These are phyloP conservation scores for Tursiops truncatus DNA, from an alignment of 2,113 vertebrate species.

Conservation along the genomic window DNA sequence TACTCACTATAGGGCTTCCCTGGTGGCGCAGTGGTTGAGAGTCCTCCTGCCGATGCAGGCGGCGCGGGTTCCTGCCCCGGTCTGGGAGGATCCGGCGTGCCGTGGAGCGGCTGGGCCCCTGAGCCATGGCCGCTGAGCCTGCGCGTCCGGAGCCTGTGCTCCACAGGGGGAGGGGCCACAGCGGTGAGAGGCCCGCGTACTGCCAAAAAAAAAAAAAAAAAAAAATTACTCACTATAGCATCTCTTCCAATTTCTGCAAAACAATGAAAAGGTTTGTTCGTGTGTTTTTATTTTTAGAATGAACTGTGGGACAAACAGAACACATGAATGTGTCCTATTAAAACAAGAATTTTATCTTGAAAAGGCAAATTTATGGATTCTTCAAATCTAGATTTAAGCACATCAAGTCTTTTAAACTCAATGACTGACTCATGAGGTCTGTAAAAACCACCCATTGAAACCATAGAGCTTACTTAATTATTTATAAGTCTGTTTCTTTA, in stretches of 20 bases:
- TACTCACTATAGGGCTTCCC: too few relatives aligned
- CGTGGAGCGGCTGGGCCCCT: too few relatives aligned
- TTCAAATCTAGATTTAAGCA: constrained; percentile 31
- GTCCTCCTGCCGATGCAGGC: too few relatives aligned
- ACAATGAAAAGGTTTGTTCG: constrained; percentile 21
- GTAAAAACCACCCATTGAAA: neutral
- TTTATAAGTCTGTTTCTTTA: constrained; percentile 6
- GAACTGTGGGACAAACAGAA: neutral
- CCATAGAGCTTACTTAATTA: neutral
- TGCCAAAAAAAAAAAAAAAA: too few relatives aligned
- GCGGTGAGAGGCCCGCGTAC: too few relatives aligned
- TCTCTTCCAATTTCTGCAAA: constrained; percentile 28
- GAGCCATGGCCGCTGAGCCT: too few relatives aligned
- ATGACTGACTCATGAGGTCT: neutral
- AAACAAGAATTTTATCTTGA: constrained; percentile 1
- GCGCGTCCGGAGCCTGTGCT: too few relatives aligned
- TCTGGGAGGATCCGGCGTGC: too few relatives aligned
- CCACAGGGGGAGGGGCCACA: too few relatives aligned
- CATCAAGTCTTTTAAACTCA: constrained; percentile 8
- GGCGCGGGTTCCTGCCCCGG: accelerated
- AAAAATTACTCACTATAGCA: constrained; percentile 41
- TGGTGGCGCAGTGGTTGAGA: too few relatives aligned
- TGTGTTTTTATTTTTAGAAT: constrained; percentile 61
- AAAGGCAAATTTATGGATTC: neutral
- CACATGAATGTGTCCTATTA: neutral